Evolutionary conservation across 2,113 vertebrate genomes (phyloP), one percentile per base, ranked within the genome.

Genomic region (Nibea albiflora): DNA sequence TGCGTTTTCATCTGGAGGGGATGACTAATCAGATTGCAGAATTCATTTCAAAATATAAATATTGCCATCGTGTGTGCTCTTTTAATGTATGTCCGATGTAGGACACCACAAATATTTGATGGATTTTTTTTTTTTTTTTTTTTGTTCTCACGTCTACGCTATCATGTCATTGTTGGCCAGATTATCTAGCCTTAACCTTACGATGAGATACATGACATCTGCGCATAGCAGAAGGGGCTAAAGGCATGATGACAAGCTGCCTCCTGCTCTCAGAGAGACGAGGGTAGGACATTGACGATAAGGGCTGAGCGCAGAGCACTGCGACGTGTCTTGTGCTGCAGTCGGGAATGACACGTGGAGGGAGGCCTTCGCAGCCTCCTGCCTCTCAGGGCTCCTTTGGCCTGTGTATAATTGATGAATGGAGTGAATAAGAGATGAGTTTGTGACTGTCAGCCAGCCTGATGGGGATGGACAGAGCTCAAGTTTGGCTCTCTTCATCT

Each of bases 381-480:
- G 85, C 92, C 93, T 91, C 90, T 89, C 93, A 93, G 89, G 85
- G 89, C 89, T 92, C 88, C 90, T 92, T 83, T 93, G 90, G 92
- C 86, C 92, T 92, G 91, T 92, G 87, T 72, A 93, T 94, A 94
- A 94, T 92, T 93, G 90, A 94, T 93, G 91, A 90, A 87, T 73
- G 50, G 86, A 85, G 88, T 91, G 93, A 94, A 93, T 93, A 92
- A 94, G 90, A 88, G 80, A 94, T 92, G 91, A 91, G 78, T 92
- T 84, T 90, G 88, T 92, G 92, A 93, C 87, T 91, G 92, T 91
- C 93, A 91, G 89, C 75, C 81, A 65, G 80, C 70, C 89, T 92
- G 84, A 94, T 91, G 84, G 76, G 90, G 90, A 91, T 69, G 60
- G 93, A 94, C 93, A 85, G 75, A 81, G 77, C 90, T 93, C 92